A percentile compares a stretch with the other conserved stretches of the same genome.
Evolutionary conservation across 2,888 invertebrate genomes (phyloP).

Genomic region (Pristionchus exspectatus): DNA sequence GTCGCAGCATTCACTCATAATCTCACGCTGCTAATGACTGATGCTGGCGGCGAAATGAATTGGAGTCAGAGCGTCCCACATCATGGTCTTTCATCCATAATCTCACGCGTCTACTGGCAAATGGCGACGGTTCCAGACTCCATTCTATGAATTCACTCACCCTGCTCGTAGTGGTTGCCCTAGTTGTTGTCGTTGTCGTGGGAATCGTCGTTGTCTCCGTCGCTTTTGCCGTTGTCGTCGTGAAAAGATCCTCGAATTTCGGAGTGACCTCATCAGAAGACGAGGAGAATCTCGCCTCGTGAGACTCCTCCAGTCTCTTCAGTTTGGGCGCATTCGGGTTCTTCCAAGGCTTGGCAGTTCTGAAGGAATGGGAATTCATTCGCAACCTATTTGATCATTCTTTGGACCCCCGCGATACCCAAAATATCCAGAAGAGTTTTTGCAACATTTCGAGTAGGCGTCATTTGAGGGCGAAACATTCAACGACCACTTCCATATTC

Average conservation of each 20-base stretch:
- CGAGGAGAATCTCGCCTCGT: conserved; percentile 5
- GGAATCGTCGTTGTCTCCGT: conserved; percentile 54
- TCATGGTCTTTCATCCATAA: too few species aligned
- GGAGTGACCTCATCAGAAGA: conserved; percentile 12
- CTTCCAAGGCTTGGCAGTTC: conserved; percentile 53
- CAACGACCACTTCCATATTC: background rate
- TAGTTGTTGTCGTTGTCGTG: conserved; percentile 44
- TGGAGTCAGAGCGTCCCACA: too few species aligned
- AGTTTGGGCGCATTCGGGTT: conserved; percentile 38
- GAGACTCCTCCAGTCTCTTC: background rate
- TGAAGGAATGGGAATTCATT: background rate
- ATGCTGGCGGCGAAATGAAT: too few species aligned
- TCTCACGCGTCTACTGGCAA: too few species aligned
- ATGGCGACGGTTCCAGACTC: too few species aligned
- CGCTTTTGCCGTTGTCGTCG: conserved; percentile 32
- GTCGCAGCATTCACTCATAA: too few species aligned
- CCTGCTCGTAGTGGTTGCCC: background rate
- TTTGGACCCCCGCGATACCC: too few species aligned
- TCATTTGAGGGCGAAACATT: background rate
- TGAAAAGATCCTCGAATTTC: conserved; percentile 53
- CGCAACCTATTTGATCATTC: background rate
- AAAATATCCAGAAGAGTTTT: too few species aligned
- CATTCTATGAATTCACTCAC: background rate
- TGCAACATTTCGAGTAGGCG: too few species aligned
- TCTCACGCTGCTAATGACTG: too few species aligned